Evolutionary conservation across 2,113 vertebrate genomes (phyloP).

Genomic region (Leptocoma aspasia): DNA sequence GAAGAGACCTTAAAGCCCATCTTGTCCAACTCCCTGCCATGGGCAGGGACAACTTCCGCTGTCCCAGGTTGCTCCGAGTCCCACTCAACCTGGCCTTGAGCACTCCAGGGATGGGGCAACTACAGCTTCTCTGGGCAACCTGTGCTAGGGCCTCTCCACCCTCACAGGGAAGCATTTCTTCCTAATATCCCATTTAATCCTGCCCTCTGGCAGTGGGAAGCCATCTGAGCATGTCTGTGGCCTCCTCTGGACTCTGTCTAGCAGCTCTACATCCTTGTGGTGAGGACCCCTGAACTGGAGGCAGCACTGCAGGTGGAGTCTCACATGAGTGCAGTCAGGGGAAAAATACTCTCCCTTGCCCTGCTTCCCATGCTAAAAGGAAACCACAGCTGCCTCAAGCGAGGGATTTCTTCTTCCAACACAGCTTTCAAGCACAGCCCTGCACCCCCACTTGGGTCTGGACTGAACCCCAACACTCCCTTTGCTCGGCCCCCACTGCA

Average conservation of each 20-base stretch:
- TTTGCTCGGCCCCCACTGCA: fast-evolving
- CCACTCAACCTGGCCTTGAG: fast-evolving
- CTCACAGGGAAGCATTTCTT: background rate
- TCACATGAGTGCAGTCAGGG: background rate
- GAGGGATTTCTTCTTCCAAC: background rate
- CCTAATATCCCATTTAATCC: background rate
- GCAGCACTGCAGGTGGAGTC: background rate
- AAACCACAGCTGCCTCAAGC: background rate
- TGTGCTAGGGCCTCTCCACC: background rate
- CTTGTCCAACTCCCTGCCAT: background rate
- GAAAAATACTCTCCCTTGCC: background rate
- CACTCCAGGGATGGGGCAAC: background rate
- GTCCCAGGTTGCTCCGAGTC: background rate
- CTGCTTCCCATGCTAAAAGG: background rate
- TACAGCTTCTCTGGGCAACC: background rate
- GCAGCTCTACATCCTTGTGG: background rate
- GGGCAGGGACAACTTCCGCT: background rate
- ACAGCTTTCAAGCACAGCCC: background rate
- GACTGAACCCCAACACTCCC: fast-evolving
- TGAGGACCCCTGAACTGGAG: background rate
- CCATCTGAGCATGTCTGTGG: background rate
- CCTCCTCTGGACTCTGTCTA: background rate
- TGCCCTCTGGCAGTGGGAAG: background rate
- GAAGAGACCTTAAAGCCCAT: background rate
- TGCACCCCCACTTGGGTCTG: fast-evolving